A percentile compares a stretch with the other conserved stretches of the same genome.
Conservation (phyloP, 2,797 vertebrate species). For the Pteropus rufus region DNA sequence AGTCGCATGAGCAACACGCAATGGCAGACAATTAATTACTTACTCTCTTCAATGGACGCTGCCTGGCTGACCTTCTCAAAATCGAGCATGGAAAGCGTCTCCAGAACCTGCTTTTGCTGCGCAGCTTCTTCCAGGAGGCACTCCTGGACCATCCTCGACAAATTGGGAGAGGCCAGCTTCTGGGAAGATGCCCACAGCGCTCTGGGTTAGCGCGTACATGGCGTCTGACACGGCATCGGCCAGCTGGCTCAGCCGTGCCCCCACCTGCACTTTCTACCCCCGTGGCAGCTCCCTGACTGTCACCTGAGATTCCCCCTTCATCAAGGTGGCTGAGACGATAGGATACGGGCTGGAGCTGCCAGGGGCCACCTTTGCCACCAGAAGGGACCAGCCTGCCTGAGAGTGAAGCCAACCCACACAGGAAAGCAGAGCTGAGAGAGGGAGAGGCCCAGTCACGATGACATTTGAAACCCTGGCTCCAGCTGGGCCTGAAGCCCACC, state of each 20-base stretch:
- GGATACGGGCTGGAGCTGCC: background rate
- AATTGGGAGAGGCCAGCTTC: constrained; percentile 80
- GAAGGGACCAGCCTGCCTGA: background rate
- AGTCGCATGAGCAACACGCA: accelerated
- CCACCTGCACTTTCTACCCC: background rate
- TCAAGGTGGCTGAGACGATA: background rate
- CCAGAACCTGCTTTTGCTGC: constrained; percentile 79
- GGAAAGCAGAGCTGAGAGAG: background rate
- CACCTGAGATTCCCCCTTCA: background rate
- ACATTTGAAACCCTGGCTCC: background rate
- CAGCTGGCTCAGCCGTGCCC: accelerated
- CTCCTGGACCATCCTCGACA: constrained; percentile 80
- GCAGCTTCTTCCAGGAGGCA: constrained; percentile 81
- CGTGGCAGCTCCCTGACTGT: background rate
- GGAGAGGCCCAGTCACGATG: too few species aligned
- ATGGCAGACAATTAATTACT: constrained; percentile 48
- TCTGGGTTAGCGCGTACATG: background rate
- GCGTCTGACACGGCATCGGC: background rate
- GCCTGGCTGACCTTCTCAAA: constrained; percentile 68
- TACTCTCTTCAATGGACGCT: constrained; percentile 80
- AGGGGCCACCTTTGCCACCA: background rate
- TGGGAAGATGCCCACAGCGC: constrained; percentile 61
- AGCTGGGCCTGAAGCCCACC: background rate
- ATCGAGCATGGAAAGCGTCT: constrained; percentile 79
- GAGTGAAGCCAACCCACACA: background rate